These are phyloP conservation scores for Drosophila varians DNA, from an alignment of 1,140 invertebrate species.

Conservation along the genomic window DNA sequence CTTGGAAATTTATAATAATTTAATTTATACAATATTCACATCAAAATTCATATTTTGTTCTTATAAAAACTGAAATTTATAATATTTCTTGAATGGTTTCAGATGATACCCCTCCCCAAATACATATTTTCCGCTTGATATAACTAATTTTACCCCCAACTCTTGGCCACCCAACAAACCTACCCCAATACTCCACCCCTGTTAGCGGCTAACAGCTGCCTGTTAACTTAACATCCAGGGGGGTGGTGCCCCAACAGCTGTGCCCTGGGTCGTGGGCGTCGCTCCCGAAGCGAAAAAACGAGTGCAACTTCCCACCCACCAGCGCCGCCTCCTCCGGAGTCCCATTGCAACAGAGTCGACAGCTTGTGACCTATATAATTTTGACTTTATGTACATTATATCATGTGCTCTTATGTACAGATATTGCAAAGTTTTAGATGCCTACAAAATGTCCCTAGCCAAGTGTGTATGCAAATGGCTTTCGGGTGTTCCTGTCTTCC, in stretches of 20 bases:
- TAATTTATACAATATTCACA: too few relatives aligned
- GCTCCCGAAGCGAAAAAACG: conserved; percentile 64
- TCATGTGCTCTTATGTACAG: conserved; percentile 5
- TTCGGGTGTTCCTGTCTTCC: conserved; percentile 18
- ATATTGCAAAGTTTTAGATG: conserved; percentile 16
- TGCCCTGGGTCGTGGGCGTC: conserved; percentile 34
- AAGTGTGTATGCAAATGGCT: conserved; percentile 39
- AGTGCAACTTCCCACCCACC: conserved; percentile 46
- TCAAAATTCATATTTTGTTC: too few relatives aligned
- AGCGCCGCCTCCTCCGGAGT: neutral
- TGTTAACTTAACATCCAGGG: conserved; percentile 30
- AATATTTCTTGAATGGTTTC: too few relatives aligned
- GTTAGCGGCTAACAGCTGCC: conserved; percentile 11
- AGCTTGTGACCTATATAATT: conserved; percentile 68
- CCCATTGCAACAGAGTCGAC: conserved; percentile 37
- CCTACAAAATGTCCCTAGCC: conserved; percentile 1
- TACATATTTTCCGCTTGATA: too few relatives aligned
- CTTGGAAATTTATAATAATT: too few relatives aligned
- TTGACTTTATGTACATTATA: conserved; percentile 2
- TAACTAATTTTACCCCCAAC: too few relatives aligned
- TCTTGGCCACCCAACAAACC: neutral
- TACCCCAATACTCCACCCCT: conserved; percentile 27
- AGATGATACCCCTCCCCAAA: too few relatives aligned
- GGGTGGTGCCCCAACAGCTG: conserved; percentile 49
- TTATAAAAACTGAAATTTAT: too few relatives aligned